A percentile compares a stretch with the other conserved stretches of the same genome.
Evolutionary conservation across 2,888 invertebrate species (phyloP).

Genomic region (Marasmarcha lunaedactyla): DNA sequence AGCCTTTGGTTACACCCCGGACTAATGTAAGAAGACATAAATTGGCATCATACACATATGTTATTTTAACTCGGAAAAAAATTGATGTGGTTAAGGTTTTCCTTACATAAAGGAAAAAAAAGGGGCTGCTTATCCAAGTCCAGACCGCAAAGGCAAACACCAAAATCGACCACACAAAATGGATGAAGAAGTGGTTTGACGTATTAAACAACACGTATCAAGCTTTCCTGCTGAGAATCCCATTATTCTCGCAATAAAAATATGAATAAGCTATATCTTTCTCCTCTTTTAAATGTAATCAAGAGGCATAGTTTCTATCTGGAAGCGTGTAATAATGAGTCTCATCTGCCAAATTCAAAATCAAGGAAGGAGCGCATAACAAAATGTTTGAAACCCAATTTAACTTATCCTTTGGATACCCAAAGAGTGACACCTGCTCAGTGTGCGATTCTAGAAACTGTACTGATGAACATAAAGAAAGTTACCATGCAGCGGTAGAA

Average conservation of each 20-base stretch:
- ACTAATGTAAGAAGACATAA: too few species aligned
- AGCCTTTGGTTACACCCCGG: too few species aligned
- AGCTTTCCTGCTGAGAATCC: slow-evolving; percentile 15
- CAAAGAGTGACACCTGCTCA: slow-evolving; percentile 14
- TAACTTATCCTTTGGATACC: slow-evolving; percentile 13
- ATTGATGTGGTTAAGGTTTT: too few species aligned
- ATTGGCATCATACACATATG: neutral
- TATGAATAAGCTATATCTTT: slow-evolving; percentile 18
- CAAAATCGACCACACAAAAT: slow-evolving; percentile 10
- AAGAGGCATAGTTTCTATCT: slow-evolving; percentile 18
- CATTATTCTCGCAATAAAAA: slow-evolving; percentile 20
- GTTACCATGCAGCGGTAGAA: slow-evolving; percentile 2
- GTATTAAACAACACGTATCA: slow-evolving; percentile 1
- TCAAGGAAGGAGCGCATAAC: slow-evolving; percentile 14
- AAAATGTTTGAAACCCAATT: slow-evolving; percentile 20
- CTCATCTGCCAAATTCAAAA: slow-evolving; percentile 13
- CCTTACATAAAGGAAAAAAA: too few species aligned
- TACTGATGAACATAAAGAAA: slow-evolving; percentile 5
- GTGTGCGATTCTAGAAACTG: slow-evolving; percentile 5
- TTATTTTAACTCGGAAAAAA: too few species aligned
- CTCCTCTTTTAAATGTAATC: slow-evolving; percentile 18
- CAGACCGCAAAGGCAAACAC: slow-evolving; percentile 11
- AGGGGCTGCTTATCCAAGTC: neutral
- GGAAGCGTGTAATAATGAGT: slow-evolving; percentile 7
- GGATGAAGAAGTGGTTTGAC: slow-evolving; percentile 2